Percentiles rank a stretch among this genome's conserved stretches.
Evolutionary conservation across 1,140 invertebrate genomes (phyloP).

Genomic region (Lepidurus apus): DNA sequence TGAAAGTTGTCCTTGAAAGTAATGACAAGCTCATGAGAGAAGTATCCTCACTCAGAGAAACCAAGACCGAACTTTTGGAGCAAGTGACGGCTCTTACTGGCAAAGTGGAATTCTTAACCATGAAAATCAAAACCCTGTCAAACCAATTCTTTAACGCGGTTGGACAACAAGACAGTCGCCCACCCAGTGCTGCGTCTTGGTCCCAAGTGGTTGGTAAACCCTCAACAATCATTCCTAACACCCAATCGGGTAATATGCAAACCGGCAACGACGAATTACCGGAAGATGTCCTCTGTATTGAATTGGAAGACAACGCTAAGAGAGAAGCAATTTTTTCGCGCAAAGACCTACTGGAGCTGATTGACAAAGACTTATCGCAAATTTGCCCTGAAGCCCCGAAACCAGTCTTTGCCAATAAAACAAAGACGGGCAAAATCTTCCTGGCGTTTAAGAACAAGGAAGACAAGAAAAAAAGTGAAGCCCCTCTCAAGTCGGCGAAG

Average conservation of each 20-base stretch:
- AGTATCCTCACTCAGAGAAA: background rate
- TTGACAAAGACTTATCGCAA: background rate
- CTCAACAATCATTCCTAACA: background rate
- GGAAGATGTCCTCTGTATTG: slow-evolving; percentile 5
- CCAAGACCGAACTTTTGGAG: background rate
- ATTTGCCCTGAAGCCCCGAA: background rate
- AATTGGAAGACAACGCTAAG: background rate
- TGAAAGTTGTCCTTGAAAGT: background rate
- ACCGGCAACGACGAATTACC: slow-evolving; percentile 4
- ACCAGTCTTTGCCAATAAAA: slow-evolving; percentile 10
- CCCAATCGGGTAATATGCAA: background rate
- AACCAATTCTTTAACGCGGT: background rate
- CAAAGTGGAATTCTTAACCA: background rate
- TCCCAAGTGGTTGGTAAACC: background rate
- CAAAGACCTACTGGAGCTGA: background rate
- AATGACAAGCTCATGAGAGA: background rate
- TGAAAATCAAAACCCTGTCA: background rate
- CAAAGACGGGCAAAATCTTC: slow-evolving; percentile 12
- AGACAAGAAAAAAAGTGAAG: slow-evolving; percentile 23
- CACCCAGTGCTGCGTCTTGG: background rate
- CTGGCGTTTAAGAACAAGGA: slow-evolving; percentile 23
- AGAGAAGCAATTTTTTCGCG: background rate
- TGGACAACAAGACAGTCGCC: background rate
- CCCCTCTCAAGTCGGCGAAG: background rate
- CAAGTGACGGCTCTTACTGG: background rate